phyloP scores from a whole-genome alignment of 2,888 invertebrate genomes.

The Ferdinandea cuprea region DNA sequence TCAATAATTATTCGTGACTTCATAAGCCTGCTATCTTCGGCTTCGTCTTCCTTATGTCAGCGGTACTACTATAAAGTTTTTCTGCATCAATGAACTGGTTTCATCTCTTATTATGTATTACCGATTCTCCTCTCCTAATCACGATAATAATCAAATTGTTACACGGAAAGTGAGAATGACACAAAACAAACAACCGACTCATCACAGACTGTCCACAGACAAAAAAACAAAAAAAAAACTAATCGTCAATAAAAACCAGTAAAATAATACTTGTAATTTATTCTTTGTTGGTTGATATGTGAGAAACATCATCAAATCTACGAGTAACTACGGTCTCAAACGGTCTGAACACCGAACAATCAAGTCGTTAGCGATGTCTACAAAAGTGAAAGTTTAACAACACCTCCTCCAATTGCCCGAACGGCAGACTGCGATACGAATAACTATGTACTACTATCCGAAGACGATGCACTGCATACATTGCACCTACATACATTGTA shows the following conservation, averaged over 20 bases:
- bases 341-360: slow-evolving; percentile 59
- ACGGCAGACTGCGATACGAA: neutral
- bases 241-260: slow-evolving; percentile 26
- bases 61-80: slow-evolving; percentile 6
- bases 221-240: slow-evolving; percentile 34
- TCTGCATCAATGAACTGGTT: neutral
- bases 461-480: too few relatives aligned
- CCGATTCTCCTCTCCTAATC: slow-evolving; percentile 64
- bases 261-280: slow-evolving; percentile 52
- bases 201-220: slow-evolving; percentile 62
- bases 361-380: slow-evolving; percentile 62
- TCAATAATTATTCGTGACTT: too few relatives aligned
- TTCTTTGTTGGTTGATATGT: slow-evolving; percentile 63
- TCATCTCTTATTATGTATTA: slow-evolving; percentile 57
- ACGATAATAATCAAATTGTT: slow-evolving; percentile 65
- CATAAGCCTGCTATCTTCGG: too few relatives aligned
- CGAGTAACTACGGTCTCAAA: slow-evolving; percentile 46
- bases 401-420: slow-evolving; percentile 49
- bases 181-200: slow-evolving; percentile 14
- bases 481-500: neutral
- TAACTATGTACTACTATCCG: neutral
- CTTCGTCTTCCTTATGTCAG: slow-evolving; percentile 43
- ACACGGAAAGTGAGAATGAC: slow-evolving; percentile 34
- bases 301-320: slow-evolving; percentile 64
- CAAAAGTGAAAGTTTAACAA: slow-evolving; percentile 70